Evolutionary conservation across 1,140 invertebrate genomes (phyloP), one percentile per base, ranked within the genome.

Genomic region (Drosophila melanica): DNA sequence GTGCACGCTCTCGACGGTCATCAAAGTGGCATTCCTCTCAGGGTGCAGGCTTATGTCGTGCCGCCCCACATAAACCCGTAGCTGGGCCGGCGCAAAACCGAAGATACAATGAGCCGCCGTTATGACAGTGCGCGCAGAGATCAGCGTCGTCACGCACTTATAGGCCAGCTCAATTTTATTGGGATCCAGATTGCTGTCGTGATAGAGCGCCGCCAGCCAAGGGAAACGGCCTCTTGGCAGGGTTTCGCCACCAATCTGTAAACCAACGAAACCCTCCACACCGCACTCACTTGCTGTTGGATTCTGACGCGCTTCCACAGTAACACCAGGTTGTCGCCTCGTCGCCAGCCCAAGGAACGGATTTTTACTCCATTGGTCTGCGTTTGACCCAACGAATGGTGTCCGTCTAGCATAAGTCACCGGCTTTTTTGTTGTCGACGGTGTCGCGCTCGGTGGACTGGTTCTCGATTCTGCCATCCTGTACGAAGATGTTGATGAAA

Each of bases 191-290:
- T 75, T 82, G 12, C n/a, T 57, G 44, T 75, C 73, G 0, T 57
- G 45, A 75, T 94, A 94, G 41, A 96, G 93, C 2, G 94, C 94
- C 0, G 94, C 94, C 55, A 95, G 91, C 95, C 95, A 96, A 0
- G 95, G 96, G 90, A 94, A 95, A 44, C 95, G 93, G 27, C 95
- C 95, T 4, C 93, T 86, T 1, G 90, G 76, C 2, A 94, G 91
- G 0, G 92, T 89, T 5, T 92, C 78, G 1, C 95, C 95, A 6
- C 94, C 94, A 9, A 94, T 27, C n/a, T 79, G 75, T 5, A 76
- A 39, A 1, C 73, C 65, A 11, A 62, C 39, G 12, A 80, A 71
- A 2, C 82, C 82, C 39, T 87, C 82, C 20, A 51, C 18, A 1
- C 82, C 82, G 27, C 82, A 87, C 45, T 89, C 53, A 0, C 50